Conservation (phyloP, 2,888 invertebrate species). For the Chloroclysta siterata region DNA sequence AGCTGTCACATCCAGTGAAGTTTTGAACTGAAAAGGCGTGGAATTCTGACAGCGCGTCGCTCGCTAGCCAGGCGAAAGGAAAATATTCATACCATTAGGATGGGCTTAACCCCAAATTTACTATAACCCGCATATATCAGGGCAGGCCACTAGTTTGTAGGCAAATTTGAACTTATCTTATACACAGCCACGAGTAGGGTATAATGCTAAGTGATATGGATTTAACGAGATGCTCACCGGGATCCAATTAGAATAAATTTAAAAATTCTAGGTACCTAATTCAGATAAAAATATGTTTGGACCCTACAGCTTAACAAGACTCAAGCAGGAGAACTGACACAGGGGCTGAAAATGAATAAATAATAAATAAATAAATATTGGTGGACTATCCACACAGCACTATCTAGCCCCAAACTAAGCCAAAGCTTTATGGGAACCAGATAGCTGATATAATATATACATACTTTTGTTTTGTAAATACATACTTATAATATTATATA, state of each 20-base stretch:
- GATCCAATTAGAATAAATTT: background rate
- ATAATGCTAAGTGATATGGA: conserved; percentile 15
- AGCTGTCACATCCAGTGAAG: conserved; percentile 41
- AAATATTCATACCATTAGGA: conserved; percentile 45
- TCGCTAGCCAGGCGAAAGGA: conserved; percentile 30
- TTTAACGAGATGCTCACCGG: conserved; percentile 3
- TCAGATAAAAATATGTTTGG: background rate
- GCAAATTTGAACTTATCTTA: conserved; percentile 25
- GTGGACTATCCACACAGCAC: no score
- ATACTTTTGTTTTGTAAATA: no score
- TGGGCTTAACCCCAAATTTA: conserved; percentile 42
- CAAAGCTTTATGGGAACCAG: no score
- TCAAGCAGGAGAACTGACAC: no score
- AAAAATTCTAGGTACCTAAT: background rate
- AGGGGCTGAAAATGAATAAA: no score
- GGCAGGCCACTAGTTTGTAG: conserved; percentile 20
- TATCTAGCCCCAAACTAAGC: no score
- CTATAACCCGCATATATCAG: conserved; percentile 30
- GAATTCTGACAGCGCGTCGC: conserved; percentile 43
- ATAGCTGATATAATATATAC: no score
- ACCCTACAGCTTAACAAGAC: no score
- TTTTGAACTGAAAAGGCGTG: conserved; percentile 40
- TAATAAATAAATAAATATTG: no score
- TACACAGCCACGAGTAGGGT: conserved; percentile 23
- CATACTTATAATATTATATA: no score